phyloP scores from a whole-genome alignment of 2,797 vertebrate genomes.

The Labroides dimidiatus region DNA sequence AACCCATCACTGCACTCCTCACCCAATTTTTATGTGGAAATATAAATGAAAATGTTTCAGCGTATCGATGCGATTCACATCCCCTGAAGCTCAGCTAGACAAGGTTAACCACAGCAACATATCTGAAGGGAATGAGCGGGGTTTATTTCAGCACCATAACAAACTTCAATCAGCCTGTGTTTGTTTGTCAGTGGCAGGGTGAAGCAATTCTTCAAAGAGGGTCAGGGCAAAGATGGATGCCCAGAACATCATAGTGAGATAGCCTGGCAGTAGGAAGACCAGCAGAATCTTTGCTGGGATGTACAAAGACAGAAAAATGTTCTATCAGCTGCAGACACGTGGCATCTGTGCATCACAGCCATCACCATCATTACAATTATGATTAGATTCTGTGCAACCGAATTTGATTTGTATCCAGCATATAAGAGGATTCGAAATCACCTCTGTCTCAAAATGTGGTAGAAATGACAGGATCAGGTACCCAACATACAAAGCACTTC shows the following conservation, averaged over 20 bases:
- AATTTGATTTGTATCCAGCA: too few relatives aligned
- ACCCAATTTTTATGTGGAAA: constrained; percentile 36
- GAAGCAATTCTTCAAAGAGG: constrained; percentile 40
- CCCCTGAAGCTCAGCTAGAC: constrained; percentile 52
- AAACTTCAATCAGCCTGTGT: constrained; percentile 58
- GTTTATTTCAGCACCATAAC: constrained; percentile 53
- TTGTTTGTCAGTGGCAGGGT: constrained; percentile 53
- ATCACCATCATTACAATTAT: not conserved
- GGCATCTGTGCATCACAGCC: not conserved
- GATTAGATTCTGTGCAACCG: not conserved
- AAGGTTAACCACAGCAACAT: constrained; percentile 58
- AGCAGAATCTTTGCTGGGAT: not conserved
- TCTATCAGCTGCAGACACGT: not conserved
- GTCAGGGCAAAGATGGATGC: constrained; percentile 14
- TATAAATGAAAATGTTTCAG: constrained; percentile 57
- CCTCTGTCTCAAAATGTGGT: too few relatives aligned
- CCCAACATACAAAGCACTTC: too few relatives aligned
- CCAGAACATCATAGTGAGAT: constrained; percentile 9
- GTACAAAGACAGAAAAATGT: constrained; percentile 11
- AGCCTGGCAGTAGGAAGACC: constrained; percentile 19
- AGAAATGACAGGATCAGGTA: too few relatives aligned
- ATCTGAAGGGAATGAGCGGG: constrained; percentile 47
- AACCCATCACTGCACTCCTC: constrained; percentile 36
- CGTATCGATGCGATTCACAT: constrained; percentile 41
- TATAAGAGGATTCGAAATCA: too few relatives aligned